Conservation (phyloP, 2,888 invertebrate genomes). For the Teleogryllus oceanicus region DNA sequence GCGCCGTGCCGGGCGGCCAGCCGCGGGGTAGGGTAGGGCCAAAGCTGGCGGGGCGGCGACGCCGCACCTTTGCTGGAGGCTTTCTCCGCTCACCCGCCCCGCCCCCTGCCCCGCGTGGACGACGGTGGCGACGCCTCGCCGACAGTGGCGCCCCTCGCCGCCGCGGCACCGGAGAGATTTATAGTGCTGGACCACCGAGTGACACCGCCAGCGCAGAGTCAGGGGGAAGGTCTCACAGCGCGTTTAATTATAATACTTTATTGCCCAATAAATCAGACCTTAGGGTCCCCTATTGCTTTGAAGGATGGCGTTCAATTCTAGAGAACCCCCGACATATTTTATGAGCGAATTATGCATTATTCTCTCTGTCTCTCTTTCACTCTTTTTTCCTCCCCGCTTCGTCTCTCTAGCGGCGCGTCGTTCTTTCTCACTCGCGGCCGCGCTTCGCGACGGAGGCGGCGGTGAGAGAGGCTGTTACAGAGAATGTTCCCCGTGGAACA, state of each 20-base stretch:
- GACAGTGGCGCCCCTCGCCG: conserved; percentile 42
- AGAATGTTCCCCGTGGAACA: conserved; percentile 43
- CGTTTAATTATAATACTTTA: conserved; percentile 79
- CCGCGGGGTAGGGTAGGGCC: not conserved
- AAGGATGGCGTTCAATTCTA: conserved; percentile 68
- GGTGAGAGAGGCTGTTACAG: conserved; percentile 42
- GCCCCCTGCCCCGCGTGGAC: conserved; percentile 44
- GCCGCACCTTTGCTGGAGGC: not conserved
- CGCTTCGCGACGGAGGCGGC: conserved; percentile 22
- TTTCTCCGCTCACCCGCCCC: conserved; percentile 32
- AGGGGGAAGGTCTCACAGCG: conserved; percentile 47
- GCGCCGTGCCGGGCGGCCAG: not conserved
- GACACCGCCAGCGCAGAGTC: conserved; percentile 49
- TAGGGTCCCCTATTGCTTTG: conserved; percentile 45
- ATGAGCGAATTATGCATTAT: conserved; percentile 61
- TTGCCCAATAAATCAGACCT: conserved; percentile 68
- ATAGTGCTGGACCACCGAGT: conserved; percentile 45
- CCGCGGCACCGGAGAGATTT: conserved; percentile 46
- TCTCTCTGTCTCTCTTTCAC: conserved; percentile 35
- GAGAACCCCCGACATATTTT: conserved; percentile 61
- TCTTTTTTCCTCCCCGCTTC: conserved; percentile 27
- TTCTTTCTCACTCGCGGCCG: not conserved
- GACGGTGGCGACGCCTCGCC: conserved; percentile 45
- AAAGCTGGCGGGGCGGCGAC: not conserved
- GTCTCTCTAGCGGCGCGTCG: not conserved